These are phyloP conservation scores for Musca vetustissima DNA, from an alignment of 1,140 invertebrate genomes.

Conservation along the genomic window DNA sequence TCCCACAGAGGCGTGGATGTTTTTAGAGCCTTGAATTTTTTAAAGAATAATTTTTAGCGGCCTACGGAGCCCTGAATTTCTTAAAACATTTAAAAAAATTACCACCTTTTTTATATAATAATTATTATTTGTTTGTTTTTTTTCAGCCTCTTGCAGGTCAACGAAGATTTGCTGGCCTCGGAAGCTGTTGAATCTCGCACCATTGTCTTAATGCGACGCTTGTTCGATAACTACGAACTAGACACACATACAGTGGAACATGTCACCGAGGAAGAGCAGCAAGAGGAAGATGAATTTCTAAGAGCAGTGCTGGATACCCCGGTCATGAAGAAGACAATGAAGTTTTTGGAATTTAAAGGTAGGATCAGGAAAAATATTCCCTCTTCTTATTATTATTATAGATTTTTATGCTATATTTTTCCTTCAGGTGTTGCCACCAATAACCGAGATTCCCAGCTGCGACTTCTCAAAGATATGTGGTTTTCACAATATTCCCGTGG, in stretches of 20 bases:
- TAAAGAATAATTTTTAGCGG: too few relatives aligned
- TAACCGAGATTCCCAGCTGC: slow-evolving; percentile 67
- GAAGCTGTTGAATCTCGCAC: slow-evolving; percentile 58
- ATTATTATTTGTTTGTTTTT: background rate
- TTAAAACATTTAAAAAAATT: too few relatives aligned
- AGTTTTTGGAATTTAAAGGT: slow-evolving; percentile 68
- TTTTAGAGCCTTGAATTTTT: too few relatives aligned
- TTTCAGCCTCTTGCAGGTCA: slow-evolving; percentile 46
- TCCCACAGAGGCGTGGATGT: too few relatives aligned
- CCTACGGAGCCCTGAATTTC: too few relatives aligned
- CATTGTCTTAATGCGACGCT: slow-evolving; percentile 64
- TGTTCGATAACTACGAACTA: slow-evolving; percentile 77
- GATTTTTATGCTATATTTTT: too few relatives aligned
- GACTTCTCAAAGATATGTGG: slow-evolving; percentile 74
- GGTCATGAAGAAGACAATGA: slow-evolving; percentile 73
- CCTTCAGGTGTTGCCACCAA: slow-evolving; percentile 58
- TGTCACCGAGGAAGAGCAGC: slow-evolving; percentile 71
- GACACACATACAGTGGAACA: slow-evolving; percentile 71
- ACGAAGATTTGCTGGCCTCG: slow-evolving; percentile 45
- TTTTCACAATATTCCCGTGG: slow-evolving; percentile 79
- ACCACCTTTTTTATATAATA: too few relatives aligned
- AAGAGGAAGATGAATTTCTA: slow-evolving; percentile 76
- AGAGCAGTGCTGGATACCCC: slow-evolving; percentile 70
- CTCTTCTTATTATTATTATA: background rate
- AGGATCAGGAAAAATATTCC: background rate